phyloP scores from a whole-genome alignment of 2,113 vertebrate genomes.

The Sminthopsis crassicaudata region DNA sequence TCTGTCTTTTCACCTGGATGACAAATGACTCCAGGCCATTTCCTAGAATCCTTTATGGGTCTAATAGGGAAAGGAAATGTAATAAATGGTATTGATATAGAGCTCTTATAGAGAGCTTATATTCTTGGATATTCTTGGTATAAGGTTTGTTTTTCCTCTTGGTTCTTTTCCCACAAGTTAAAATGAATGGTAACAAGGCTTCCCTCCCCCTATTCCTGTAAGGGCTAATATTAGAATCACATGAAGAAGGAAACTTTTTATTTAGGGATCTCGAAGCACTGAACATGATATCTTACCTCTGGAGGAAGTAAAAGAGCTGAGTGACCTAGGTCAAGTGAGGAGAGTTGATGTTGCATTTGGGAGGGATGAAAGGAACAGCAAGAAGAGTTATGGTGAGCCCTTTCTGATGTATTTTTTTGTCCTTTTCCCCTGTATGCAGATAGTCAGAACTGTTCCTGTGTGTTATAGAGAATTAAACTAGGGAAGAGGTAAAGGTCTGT shows the following conservation, averaged over 20 bases:
- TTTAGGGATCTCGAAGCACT: background rate
- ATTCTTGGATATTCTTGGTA: background rate
- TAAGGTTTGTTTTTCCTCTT: background rate
- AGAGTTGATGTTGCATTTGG: background rate
- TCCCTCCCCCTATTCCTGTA: background rate
- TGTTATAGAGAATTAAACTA: background rate
- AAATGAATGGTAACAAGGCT: background rate
- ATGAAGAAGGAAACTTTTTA: background rate
- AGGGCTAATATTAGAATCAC: background rate
- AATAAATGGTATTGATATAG: background rate
- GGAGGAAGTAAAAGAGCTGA: background rate
- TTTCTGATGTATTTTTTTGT: background rate
- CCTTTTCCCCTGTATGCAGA: background rate
- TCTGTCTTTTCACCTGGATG: background rate
- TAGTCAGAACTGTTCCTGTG: background rate
- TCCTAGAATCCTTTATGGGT: background rate
- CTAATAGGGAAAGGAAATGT: background rate
- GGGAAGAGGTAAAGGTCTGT: background rate
- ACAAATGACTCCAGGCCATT: background rate
- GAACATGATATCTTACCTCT: background rate
- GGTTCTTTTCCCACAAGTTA: background rate
- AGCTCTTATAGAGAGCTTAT: background rate
- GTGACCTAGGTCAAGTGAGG: background rate
- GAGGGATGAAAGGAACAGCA: background rate
- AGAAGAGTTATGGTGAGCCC: background rate